Conservation (phyloP, 2,888 invertebrate genomes). For the Ligdia adustata region DNA sequence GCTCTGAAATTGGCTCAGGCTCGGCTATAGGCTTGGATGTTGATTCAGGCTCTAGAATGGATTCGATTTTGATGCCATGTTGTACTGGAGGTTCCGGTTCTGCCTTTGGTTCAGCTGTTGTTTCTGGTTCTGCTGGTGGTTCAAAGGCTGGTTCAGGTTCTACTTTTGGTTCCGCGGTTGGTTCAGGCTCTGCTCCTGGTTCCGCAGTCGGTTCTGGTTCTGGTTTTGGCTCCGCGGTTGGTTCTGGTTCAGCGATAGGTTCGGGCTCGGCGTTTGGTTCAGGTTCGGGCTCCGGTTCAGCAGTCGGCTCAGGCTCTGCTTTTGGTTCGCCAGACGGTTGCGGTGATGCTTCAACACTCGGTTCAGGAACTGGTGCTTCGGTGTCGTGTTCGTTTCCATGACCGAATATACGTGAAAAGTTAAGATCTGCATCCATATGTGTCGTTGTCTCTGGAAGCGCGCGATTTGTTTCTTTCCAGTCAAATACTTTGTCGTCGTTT, state of each 20-base stretch:
- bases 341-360: slow-evolving; percentile 40
- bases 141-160: slow-evolving; percentile 48
- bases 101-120: slow-evolving; percentile 46
- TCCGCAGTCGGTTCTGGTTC: slow-evolving; percentile 25
- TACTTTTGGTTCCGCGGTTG: slow-evolving; percentile 29
- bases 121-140: slow-evolving; percentile 50
- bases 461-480: slow-evolving; percentile 63
- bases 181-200: slow-evolving; percentile 13
- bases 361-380: slow-evolving; percentile 34
- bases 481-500: slow-evolving; percentile 48
- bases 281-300: slow-evolving; percentile 34
- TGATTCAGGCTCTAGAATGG: slow-evolving; percentile 11
- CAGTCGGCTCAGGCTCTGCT: slow-evolving; percentile 6
- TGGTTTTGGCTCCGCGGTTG: slow-evolving; percentile 45
- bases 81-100: slow-evolving; percentile 25
- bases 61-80: too few species aligned
- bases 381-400: slow-evolving; percentile 44
- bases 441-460: slow-evolving; percentile 53
- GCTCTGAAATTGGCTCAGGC: slow-evolving; percentile 47
- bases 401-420: slow-evolving; percentile 64
- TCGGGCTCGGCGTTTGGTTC: slow-evolving; percentile 51
- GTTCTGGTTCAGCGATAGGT: slow-evolving; percentile 45
- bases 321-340: slow-evolving; percentile 37
- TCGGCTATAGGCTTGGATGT: slow-evolving; percentile 33
- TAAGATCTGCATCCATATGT: slow-evolving; percentile 56